These are phyloP conservation scores for Cheilosia variabilis DNA, from an alignment of 2,888 invertebrate species.

Conservation along the genomic window DNA sequence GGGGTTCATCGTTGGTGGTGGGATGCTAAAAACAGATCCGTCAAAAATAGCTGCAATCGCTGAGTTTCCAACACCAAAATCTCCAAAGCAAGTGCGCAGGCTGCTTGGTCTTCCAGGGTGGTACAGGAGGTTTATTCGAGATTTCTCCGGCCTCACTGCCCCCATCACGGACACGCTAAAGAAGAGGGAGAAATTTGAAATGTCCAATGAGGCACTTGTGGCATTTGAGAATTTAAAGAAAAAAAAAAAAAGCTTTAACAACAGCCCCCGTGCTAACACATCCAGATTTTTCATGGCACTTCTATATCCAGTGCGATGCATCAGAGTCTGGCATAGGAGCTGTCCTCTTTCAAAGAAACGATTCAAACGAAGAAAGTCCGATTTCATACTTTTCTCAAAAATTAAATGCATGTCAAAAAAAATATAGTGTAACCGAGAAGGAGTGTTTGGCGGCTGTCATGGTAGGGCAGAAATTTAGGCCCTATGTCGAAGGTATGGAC, in stretches of 20 bases:
- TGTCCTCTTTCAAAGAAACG: neutral
- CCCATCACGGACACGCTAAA: too few species aligned
- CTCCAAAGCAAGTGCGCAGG: neutral
- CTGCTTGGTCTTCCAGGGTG: neutral
- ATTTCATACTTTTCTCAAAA: neutral
- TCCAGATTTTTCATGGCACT: slow-evolving; percentile 39
- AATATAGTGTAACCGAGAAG: neutral
- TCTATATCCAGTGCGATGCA: slow-evolving; percentile 68
- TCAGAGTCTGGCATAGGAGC: neutral
- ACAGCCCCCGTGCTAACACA: slow-evolving; percentile 60
- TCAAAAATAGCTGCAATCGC: neutral
- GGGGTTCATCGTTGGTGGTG: neutral
- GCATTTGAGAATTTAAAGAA: slow-evolving; percentile 56
- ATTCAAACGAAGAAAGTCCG: neutral
- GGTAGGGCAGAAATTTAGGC: too few species aligned
- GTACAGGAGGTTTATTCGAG: neutral
- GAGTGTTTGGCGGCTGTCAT: too few species aligned
- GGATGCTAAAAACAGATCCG: neutral
- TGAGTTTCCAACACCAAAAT: neutral
- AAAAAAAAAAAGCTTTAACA: slow-evolving; percentile 44
- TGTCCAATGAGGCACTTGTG: slow-evolving; percentile 16
- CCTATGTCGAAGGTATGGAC: too few species aligned
- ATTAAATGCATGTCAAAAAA: neutral
- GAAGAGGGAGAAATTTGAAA: slow-evolving; percentile 45
- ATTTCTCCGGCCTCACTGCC: too few species aligned